Base-by-base conservation (phyloP, 35 echinoderm and acorn worm species). In the Apostichopus parvimensis region DNA sequence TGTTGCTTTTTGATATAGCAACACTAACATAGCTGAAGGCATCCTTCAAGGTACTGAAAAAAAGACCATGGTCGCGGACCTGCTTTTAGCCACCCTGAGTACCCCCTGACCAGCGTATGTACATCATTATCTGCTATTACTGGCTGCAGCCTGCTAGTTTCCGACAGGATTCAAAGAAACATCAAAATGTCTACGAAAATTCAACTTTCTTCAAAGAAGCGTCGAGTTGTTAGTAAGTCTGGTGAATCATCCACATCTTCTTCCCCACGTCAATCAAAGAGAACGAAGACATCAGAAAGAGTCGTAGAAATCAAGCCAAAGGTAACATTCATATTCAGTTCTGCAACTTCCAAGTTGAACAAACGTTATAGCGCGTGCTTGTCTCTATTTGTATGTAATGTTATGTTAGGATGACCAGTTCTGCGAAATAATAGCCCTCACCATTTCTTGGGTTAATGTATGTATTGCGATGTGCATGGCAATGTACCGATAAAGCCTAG, bases 131-230 rank as follows among this genome's bases (percentile, higher is more conserved):
- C 34, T 45, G 34, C 34, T 45, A 45, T 45, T 45, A 45, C 34
- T 45, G 34, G 34, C 34, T 45, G 26, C 26, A 28, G 26, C 26
- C 26, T 28, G 34, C 34, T 45, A 45, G 34, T 45, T 45, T 45
- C 34, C 75, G 10, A 9, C 18, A 77, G 17, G 8, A 25, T 77
- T 25, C n/a, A 8, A 17, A 8, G 34, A 45, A 45, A 45, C 79
- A 6, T 22, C 20, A 82, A 82, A 82, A 82, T 82, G 79, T 82
- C 79, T 54, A 82, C 79, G 8, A 82, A 82, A 82, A 56, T 82
- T 55, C 79, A 82, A 55, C 79, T 82, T 17, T 55, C 79, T 56
- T 45, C 34, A 45, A 82, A 82, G 54, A 82, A 82, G 52, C 79
- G 79, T 15, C 24, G 79, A 8, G 55, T 82, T 2, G 79, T 82